Evolutionary conservation across 2,888 invertebrate genomes (phyloP), one percentile per base, ranked within the genome.

Genomic region (Tetragnatha montana): DNA sequence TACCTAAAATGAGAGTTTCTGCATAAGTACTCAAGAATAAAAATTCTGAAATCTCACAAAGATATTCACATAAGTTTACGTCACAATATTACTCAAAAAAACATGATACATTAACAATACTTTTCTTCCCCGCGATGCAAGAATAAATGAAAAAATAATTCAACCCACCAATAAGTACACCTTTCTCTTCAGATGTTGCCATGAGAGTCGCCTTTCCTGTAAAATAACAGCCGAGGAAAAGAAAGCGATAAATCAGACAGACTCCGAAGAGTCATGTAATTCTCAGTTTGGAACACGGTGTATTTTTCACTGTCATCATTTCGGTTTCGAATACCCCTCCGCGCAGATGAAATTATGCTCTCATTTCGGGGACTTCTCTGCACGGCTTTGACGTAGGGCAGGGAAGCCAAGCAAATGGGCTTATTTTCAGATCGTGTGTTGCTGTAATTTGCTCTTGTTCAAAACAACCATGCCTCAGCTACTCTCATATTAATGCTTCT

Each of bases 281-380:
- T 79, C 73, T 35, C 78, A 22, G 78, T 79, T 47, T 79, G 78
- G 19, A 71, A 47, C 71, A 79, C 47, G 35, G 71, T 79, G 85
- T 71, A 86, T 86, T 86, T 86, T 79, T 86, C 85, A 86, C 85
- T 86, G 85, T 86, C 85, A 86, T 86, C 79, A 86, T 79, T 86
- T 86, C 22, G 68, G 79, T 60, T 86, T 79, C 85, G 79, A 86
- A 86, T 73, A 50, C 71, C 70, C 78, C 70, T 51, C 12, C 22
- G n/a, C 71, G 71, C n/a, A 69, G 70, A 35, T 78, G 79, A 86
- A 86, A 86, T 86, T 86, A 86, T 70, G 73, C 85, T 86, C 85
- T 79, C 73, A 86, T 86, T 86, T 86, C 71, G n/a, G 50, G 79
- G 60, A 73, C 60, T 86, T 51, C 50, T 12, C n/a, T 47, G 70